A percentile compares a stretch with the other conserved stretches of the same genome.
Conservation (phyloP, 2,888 invertebrate genomes). For the Aelia acuminata region DNA sequence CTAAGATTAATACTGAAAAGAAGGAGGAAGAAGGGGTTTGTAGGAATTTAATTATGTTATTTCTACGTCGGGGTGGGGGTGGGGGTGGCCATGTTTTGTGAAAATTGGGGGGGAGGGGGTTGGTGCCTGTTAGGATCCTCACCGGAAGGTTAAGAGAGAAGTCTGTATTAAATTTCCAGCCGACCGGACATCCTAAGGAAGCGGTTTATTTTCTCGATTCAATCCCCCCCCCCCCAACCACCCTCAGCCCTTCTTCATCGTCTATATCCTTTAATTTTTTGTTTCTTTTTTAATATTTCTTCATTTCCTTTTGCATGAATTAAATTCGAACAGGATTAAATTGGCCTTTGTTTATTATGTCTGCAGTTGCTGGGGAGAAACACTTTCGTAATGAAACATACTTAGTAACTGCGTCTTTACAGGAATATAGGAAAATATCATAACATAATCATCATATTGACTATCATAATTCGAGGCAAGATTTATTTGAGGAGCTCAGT, state of each 20-base stretch:
- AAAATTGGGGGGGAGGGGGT: constrained; percentile 19
- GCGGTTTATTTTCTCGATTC: constrained; percentile 32
- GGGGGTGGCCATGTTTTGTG: constrained; percentile 15
- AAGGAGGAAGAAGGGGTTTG: constrained; percentile 10
- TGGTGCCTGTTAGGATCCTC: constrained; percentile 24
- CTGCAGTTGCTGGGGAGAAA: background rate
- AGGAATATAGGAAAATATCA: too few relatives aligned
- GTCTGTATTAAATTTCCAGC: constrained; percentile 37
- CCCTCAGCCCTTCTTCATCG: background rate
- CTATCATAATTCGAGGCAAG: too few relatives aligned
- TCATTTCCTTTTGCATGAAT: background rate
- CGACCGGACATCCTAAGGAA: constrained; percentile 39
- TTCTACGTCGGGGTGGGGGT: background rate
- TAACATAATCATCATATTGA: too few relatives aligned
- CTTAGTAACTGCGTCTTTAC: too few relatives aligned
- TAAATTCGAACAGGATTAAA: background rate
- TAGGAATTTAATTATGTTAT: constrained; percentile 39
- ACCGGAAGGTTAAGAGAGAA: constrained; percentile 29
- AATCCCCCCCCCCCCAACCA: background rate
- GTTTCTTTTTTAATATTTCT: background rate
- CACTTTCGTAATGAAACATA: background rate
- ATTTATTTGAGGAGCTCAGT: too few relatives aligned
- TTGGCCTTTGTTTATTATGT: background rate
- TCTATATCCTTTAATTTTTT: constrained; percentile 39
- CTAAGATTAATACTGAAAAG: constrained; percentile 23